These are phyloP conservation scores for Synergus umbraculus DNA, from an alignment of 2,888 invertebrate species.

Conservation along the genomic window DNA sequence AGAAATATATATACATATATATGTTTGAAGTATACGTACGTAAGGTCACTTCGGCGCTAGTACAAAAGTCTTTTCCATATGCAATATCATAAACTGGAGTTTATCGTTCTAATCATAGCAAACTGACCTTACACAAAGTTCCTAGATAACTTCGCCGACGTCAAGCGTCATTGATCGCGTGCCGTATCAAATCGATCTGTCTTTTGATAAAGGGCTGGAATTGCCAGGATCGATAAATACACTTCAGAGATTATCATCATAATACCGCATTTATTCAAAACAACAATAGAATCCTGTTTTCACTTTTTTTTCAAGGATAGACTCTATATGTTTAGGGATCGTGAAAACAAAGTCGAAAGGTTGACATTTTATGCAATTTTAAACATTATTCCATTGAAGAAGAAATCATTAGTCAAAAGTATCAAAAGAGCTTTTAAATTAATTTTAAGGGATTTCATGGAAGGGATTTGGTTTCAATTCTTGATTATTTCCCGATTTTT, in stretches of 20 bases:
- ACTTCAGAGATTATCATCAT: slow-evolving; percentile 12
- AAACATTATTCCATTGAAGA: no score
- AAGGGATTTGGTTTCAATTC: no score
- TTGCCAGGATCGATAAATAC: slow-evolving; percentile 15
- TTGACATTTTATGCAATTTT: no score
- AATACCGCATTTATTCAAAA: not conserved
- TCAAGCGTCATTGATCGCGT: slow-evolving; percentile 18
- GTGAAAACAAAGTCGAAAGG: no score
- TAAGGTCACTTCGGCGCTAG: not conserved
- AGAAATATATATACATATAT: not conserved
- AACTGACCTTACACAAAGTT: slow-evolving; percentile 24
- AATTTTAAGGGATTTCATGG: no score
- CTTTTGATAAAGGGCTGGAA: slow-evolving; percentile 34
- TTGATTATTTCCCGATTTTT: no score
- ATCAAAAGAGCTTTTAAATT: no score
- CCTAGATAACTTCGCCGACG: slow-evolving; percentile 10
- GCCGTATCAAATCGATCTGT: slow-evolving; percentile 27
- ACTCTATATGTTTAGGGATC: not conserved
- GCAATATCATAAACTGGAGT: not conserved
- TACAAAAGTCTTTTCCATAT: not conserved
- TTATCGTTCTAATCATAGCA: slow-evolving; percentile 15
- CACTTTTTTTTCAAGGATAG: not conserved
- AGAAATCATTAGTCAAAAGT: no score
- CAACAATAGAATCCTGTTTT: slow-evolving; percentile 14
- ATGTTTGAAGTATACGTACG: not conserved